phyloP scores from a whole-genome alignment of 2,797 vertebrate species.

The Sebastes oblongus region DNA sequence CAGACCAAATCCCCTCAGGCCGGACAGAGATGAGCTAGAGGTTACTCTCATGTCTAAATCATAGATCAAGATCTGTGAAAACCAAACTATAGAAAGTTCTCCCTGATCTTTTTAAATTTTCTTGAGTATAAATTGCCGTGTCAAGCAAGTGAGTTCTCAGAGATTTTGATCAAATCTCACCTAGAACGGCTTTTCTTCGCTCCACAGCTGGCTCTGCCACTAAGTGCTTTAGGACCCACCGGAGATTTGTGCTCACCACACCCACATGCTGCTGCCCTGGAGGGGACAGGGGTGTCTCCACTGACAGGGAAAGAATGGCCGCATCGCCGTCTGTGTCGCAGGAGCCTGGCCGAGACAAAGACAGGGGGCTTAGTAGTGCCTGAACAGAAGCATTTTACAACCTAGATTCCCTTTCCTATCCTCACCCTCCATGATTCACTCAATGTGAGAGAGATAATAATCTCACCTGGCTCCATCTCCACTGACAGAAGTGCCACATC shows the following conservation, averaged over 20 bases:
- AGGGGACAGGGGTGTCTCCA: conserved; percentile 77
- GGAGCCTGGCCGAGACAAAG: conserved; percentile 75
- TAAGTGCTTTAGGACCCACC: conserved; percentile 87
- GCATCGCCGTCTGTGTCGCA: conserved; percentile 85
- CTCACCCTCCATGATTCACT: conserved; percentile 10
- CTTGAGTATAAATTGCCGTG: not conserved
- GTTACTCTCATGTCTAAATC: conserved; percentile 2
- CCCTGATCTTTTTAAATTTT: not conserved
- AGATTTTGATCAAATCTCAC: conserved; percentile 75
- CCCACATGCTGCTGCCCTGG: conserved; percentile 75
- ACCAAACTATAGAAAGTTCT: not conserved
- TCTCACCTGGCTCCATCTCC: conserved; percentile 91
- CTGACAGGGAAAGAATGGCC: conserved; percentile 87
- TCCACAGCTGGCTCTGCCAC: conserved; percentile 89
- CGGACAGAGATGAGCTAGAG: conserved; percentile 4
- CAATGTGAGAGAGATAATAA: conserved; percentile 32
- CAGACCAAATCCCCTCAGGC: conserved; percentile 18
- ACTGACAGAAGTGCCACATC: conserved; percentile 93
- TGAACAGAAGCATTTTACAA: conserved; percentile 33
- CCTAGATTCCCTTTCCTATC: conserved; percentile 27
- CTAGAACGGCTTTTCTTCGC: conserved; percentile 88
- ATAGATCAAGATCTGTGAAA: conserved; percentile 2
- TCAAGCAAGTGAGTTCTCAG: not conserved
- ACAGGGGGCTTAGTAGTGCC: conserved; percentile 36
- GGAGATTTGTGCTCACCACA: conserved; percentile 88